Evolutionary conservation across 2,888 invertebrate species (phyloP).

Genomic region (Apotomis capreana): DNA sequence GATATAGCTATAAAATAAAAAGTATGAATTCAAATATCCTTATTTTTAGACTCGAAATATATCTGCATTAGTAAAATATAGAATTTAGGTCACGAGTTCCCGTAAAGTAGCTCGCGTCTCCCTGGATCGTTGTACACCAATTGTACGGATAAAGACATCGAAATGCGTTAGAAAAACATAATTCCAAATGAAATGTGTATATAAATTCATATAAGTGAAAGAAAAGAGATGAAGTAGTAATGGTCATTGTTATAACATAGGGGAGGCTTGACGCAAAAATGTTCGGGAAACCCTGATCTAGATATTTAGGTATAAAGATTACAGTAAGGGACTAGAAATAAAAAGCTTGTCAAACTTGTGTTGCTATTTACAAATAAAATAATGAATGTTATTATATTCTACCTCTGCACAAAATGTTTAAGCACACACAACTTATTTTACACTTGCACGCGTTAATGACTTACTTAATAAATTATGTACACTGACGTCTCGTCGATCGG

Average conservation of each 20-base stretch:
- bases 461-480: slow-evolving; percentile 9
- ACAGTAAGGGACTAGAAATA: slow-evolving; percentile 22
- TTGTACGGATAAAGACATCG: background rate
- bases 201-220: no score
- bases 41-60: slow-evolving; percentile 74
- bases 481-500: background rate
- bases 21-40: slow-evolving; percentile 60
- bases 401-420: slow-evolving; percentile 41
- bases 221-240: no score
- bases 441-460: slow-evolving; percentile 32
- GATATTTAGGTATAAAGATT: slow-evolving; percentile 31
- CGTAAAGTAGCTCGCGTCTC: background rate
- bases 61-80: slow-evolving; percentile 59
- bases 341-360: slow-evolving; percentile 57
- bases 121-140: background rate
- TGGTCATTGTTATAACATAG: background rate
- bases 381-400: slow-evolving; percentile 32
- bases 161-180: no score
- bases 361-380: slow-evolving; percentile 50
- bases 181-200: no score
- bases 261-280: background rate
- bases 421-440: slow-evolving; percentile 35
- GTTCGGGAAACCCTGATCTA: slow-evolving; percentile 12
- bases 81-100: slow-evolving; percentile 20
- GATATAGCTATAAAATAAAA: slow-evolving; percentile 59